These are phyloP conservation scores for Lutjanus campechanus DNA, from an alignment of 2,797 vertebrate genomes.

Conservation along the genomic window DNA sequence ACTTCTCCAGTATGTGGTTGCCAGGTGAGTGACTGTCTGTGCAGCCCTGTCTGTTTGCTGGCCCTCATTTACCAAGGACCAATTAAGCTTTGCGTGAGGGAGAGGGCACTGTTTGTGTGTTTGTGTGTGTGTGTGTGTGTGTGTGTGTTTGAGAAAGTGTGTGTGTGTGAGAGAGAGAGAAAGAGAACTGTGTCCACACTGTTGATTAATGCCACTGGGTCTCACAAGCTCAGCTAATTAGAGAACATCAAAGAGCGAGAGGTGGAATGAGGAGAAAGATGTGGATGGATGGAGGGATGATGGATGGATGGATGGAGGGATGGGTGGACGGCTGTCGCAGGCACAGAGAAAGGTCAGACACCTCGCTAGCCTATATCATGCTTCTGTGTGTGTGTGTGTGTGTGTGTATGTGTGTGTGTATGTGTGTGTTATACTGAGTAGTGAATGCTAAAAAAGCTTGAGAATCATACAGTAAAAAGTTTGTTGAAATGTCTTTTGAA, in stretches of 20 bases:
- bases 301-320: constrained; percentile 57
- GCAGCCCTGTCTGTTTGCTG: constrained; percentile 59
- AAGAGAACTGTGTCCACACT: constrained; percentile 44
- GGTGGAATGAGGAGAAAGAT: constrained; percentile 54
- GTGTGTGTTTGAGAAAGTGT: constrained; percentile 28
- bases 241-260: constrained; percentile 78
- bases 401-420: constrained; percentile 31
- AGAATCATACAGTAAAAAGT: not conserved
- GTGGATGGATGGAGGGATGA: constrained; percentile 57
- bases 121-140: constrained; percentile 33
- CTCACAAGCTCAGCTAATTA: constrained; percentile 81
- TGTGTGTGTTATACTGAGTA: constrained; percentile 19
- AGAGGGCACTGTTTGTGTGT: constrained; percentile 38
- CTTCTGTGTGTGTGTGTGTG: constrained; percentile 34
- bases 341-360: constrained; percentile 79
- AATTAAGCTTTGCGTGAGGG: constrained; percentile 71
- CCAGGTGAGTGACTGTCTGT: constrained; percentile 86
- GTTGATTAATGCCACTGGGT: constrained; percentile 80
- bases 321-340: constrained; percentile 67
- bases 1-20: constrained; percentile 88
- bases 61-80: constrained; percentile 70
- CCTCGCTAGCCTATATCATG: constrained; percentile 45
- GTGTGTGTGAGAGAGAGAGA: constrained; percentile 13
- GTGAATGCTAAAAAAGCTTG: constrained; percentile 20
- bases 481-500: constrained; percentile 16